Evolutionary conservation across 2,113 vertebrate species (phyloP).

Genomic region (Lagopus leucura): DNA sequence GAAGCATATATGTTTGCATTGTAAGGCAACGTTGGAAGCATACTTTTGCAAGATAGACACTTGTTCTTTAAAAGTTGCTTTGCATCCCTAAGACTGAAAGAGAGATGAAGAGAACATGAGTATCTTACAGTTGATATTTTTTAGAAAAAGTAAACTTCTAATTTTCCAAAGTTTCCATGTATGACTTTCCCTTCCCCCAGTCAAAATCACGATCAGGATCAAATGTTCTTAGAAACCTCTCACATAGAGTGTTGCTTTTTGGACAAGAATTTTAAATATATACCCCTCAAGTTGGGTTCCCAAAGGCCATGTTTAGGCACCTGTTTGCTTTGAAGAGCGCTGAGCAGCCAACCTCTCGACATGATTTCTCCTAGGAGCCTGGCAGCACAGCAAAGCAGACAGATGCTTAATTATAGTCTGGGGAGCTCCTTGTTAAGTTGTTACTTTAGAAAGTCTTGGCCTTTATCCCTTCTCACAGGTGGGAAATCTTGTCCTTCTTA

Average conservation of each 20-base stretch:
- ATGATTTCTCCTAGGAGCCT: not conserved
- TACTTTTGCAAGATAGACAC: not conserved
- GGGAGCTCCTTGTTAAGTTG: not conserved
- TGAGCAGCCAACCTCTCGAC: not conserved
- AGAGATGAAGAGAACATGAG: not conserved
- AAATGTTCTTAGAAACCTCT: not conserved
- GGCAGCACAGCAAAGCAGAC: not conserved
- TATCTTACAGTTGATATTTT: not conserved
- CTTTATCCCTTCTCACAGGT: not conserved
- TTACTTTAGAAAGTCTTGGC: not conserved
- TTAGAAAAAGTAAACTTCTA: not conserved
- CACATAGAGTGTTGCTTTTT: not conserved
- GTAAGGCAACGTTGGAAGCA: not conserved
- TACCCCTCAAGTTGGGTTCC: not conserved
- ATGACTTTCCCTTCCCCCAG: not conserved
- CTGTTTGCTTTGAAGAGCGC: not conserved
- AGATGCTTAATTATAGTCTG: not conserved
- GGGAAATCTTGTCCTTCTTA: not conserved
- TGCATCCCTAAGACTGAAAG: not conserved
- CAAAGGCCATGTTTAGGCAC: not conserved
- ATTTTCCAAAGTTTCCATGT: not conserved
- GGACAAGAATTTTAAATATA: not conserved
- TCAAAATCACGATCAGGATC: not conserved
- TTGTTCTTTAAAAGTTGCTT: slow-evolving; percentile 1
- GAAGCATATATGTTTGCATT: not conserved